Base-by-base conservation (phyloP, 2,797 vertebrate species). In the Merluccius polli region DNA sequence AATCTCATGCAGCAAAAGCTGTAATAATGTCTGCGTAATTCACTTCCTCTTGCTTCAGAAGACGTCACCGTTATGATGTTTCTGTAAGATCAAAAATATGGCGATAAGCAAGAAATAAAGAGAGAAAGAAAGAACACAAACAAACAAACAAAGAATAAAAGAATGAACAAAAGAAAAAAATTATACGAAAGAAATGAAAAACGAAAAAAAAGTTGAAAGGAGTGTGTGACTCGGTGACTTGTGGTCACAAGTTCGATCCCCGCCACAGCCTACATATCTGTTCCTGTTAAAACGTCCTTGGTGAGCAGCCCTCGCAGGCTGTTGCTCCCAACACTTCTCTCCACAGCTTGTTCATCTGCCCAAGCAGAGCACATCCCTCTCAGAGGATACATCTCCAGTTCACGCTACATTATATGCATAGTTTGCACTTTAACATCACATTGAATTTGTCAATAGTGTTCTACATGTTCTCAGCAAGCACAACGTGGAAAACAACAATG, bases 241-340 rank as follows among this genome's bases (percentile, higher is more conserved):
- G 24, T 13, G 15, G 27, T 15, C 65, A 68, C 65, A 15, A 24
- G 63, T 65, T 65, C 7, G 27, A 29, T 65, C n/a, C 63, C 1
- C 59, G 9, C n/a, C 11, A 16, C 13, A 3, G 24, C 24, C 24
- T 12, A 9, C 65, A 11, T 30, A 0, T 16, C 27, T 68, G 65
- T 68, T 68, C 65, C 65, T 68, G 65, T 68, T 30, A 30, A 30
- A 68, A 68, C 11, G 65, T 68, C 65, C 65, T 68, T 8, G 29
- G 52, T 9, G 7, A 4, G 16, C 21, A 0, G 52, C 52, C 52
- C 52, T 6, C 7, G 52, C 18, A 11, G 52, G n/a, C 3, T 10
- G n/a, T 9, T 13, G 21, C 52, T 59, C 52, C 24, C 52, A 0
- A 21, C 44, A 67, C 27, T 8, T 2, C 65, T 12, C 65, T 31